Base-by-base conservation (phyloP, 2,888 invertebrate species). In the Anaspis maculata region DNA sequence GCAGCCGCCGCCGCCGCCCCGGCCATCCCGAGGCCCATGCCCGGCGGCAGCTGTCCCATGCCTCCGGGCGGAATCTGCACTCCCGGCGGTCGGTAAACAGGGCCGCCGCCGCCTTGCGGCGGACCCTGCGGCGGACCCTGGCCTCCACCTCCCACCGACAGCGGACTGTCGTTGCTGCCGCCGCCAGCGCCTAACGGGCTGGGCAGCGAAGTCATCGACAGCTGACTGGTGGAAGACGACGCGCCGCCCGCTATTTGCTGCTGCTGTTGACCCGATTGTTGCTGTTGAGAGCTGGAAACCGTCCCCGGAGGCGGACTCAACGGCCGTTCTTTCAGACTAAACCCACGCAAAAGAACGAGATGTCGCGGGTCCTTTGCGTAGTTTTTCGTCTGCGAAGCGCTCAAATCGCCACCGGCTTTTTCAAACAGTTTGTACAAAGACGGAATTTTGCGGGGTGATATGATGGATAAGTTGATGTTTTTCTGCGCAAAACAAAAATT, bases 281-380 rank as follows among this genome's bases (percentile, higher is more conserved):
- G 67, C 7, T 60, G 51, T 23, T 60, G 61, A n/a, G 48, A 53
- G n/a, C 57, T 44, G 14, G 53, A 53, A 5, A 56, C 52, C 36
- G 52, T 51, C 13, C 68, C 68, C 21, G 66, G 63, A 7, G 68
- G 66, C 3, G 76, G 81, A 57, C 79, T 80, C 4, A 79, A 70
- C 1, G 80, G 78, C n/a, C 79, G 66, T 49, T 81, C 81, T 51
- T 81, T 80, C 4, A 81, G 60, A 52, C 71, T 72, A 43, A 30
- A 55, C 3, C 84, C 84, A 59, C 79, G 81, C 0, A 85, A 66
- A 5, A 89, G 66, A 2, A 89, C 84, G 36, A 88, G 68, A 66
- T 89, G 88, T 3, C 88, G 69, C 0, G 83, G 79, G 62, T 89
- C 92, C 65, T 90, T 87, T 0, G 92, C 89, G 60, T 90, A 95